These are phyloP conservation scores for Dasyurus viverrinus DNA, from an alignment of 2,113 vertebrate genomes.

Conservation along the genomic window DNA sequence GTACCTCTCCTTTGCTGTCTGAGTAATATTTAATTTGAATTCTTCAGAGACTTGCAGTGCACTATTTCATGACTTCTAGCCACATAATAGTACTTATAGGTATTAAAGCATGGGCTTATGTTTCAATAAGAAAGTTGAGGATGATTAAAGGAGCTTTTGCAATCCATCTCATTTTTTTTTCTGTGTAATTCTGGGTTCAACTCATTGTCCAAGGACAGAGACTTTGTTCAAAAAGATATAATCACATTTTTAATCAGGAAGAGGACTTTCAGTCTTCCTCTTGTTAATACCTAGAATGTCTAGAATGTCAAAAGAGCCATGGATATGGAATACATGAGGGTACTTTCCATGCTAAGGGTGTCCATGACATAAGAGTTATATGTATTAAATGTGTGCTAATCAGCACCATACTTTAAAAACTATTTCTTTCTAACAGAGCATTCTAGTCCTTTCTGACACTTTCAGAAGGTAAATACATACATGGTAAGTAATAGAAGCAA, in stretches of 20 bases:
- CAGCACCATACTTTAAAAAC: neutral
- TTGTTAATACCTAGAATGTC: neutral
- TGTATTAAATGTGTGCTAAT: fast-evolving
- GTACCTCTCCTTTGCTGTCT: neutral
- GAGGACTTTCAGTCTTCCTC: neutral
- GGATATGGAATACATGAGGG: neutral
- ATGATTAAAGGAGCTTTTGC: neutral
- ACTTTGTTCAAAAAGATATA: neutral
- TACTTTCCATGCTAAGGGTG: fast-evolving
- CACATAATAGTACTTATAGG: neutral
- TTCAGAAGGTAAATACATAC: neutral
- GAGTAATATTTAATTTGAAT: neutral
- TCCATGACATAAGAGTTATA: neutral
- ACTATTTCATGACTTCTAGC: neutral
- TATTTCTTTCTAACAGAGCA: neutral
- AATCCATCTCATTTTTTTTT: too few species aligned
- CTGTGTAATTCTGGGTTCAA: neutral
- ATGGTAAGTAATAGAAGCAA: neutral
- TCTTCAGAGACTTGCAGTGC: neutral
- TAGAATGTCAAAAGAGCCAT: fast-evolving
- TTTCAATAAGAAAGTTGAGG: neutral
- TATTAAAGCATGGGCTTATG: neutral
- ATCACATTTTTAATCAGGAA: neutral
- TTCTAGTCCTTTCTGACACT: neutral
- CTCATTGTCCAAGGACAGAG: neutral